phyloP scores from a whole-genome alignment of 2,113 vertebrate species.

The Ageneiosus marmoratus region DNA sequence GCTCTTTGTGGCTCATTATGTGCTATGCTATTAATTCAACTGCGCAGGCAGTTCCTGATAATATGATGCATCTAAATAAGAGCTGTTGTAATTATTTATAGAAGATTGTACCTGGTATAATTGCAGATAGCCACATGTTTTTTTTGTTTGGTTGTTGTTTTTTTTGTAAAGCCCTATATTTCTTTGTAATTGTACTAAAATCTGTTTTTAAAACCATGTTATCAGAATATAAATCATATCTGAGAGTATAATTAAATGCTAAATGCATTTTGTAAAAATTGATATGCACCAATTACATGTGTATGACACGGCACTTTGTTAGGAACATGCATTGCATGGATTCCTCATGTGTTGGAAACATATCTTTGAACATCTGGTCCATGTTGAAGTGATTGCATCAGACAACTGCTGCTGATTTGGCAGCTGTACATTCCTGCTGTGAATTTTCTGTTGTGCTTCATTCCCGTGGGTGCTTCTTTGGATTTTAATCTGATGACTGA shows the following conservation, averaged over 20 bases:
- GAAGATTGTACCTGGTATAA: neutral
- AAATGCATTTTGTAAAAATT: neutral
- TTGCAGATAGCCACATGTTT: neutral
- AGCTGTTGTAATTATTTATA: constrained; percentile 1
- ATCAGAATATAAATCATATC: neutral
- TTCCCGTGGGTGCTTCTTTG: neutral
- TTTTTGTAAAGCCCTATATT: neutral
- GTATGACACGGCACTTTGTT: neutral
- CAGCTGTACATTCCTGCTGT: neutral
- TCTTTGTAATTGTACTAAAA: neutral
- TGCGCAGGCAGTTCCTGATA: neutral
- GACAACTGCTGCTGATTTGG: neutral
- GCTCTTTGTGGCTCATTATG: neutral
- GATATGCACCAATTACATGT: neutral
- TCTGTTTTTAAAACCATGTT: neutral
- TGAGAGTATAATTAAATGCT: neutral
- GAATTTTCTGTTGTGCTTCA: neutral
- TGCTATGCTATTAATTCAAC: constrained; percentile 14
- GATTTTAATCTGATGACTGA: neutral
- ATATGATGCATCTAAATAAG: neutral
- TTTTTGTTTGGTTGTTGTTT: too few relatives aligned
- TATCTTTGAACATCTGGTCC: too few relatives aligned
- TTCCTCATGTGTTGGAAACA: neutral
- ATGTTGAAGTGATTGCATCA: neutral
- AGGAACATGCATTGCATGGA: neutral